These are phyloP conservation scores for Apamea anceps DNA, from an alignment of 2,888 invertebrate species.

Conservation along the genomic window DNA sequence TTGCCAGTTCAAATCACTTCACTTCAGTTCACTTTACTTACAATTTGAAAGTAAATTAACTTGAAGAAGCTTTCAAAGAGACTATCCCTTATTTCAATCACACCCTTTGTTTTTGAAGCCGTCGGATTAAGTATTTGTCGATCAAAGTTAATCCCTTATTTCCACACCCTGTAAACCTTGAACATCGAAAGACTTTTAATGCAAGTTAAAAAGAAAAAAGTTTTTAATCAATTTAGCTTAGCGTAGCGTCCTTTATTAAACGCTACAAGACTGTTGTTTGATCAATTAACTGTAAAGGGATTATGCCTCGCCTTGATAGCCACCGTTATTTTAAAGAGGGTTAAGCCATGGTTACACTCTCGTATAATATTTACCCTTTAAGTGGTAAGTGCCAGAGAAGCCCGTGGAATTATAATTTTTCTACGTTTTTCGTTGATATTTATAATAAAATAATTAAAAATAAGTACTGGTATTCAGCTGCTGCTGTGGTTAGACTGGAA, in stretches of 20 bases:
- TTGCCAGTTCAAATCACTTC: not conserved
- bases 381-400: not conserved
- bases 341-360: not conserved
- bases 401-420: not conserved
- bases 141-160: conserved; percentile 18
- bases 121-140: not conserved
- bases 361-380: not conserved
- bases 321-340: not conserved
- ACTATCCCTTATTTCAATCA: not conserved
- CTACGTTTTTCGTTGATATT: not conserved
- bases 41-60: not conserved
- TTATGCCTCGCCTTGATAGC: not conserved
- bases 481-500: no score
- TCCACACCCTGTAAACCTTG: conserved; percentile 1
- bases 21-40: not conserved
- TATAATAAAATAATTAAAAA: not conserved
- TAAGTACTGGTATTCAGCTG: no score
- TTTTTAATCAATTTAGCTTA: conserved; percentile 44
- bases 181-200: not conserved
- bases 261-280: conserved; percentile 13
- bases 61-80: not conserved
- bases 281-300: conserved; percentile 31
- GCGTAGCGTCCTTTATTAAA: conserved; percentile 15
- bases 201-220: not conserved
- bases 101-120: not conserved